Evolutionary conservation across 2,888 invertebrate species (phyloP).

Genomic region (Emmelina monodactyla): DNA sequence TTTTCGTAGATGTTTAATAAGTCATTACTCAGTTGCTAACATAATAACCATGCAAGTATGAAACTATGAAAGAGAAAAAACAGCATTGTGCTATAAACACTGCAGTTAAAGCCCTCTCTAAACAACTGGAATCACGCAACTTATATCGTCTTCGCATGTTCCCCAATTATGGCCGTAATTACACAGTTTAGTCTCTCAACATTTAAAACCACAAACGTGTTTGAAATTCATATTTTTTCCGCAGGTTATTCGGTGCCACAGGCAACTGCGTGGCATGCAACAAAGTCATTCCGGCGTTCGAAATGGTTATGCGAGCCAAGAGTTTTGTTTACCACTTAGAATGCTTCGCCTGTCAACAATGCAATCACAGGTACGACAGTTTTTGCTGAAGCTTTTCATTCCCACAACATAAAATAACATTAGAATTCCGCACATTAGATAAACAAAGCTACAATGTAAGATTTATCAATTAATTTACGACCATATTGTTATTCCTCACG

Average conservation of each 20-base stretch:
- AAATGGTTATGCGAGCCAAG: constrained; percentile 95
- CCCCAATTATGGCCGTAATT: background rate
- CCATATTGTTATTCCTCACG: background rate
- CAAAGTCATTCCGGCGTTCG: constrained; percentile 93
- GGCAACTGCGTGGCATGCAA: constrained; percentile 92
- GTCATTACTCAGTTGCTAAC: too few species aligned
- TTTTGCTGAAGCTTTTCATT: constrained; percentile 24
- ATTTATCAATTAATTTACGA: background rate
- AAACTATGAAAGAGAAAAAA: too few species aligned
- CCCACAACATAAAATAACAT: too few species aligned
- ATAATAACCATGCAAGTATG: too few species aligned
- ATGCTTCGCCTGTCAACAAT: constrained; percentile 94
- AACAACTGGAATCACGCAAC: constrained; percentile 1
- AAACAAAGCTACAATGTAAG: background rate
- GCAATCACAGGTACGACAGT: constrained; percentile 81
- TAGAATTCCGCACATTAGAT: background rate
- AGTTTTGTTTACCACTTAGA: constrained; percentile 93
- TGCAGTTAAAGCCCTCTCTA: too few species aligned
- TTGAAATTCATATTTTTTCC: background rate
- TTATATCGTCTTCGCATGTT: background rate
- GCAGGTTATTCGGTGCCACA: constrained; percentile 87
- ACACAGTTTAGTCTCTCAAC: constrained; percentile 17
- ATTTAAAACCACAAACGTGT: constrained; percentile 21
- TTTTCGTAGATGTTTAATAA: too few species aligned
- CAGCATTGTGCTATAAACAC: too few species aligned